These are phyloP conservation scores for Pyrgus malvae DNA, from an alignment of 2,888 invertebrate genomes.

Conservation along the genomic window DNA sequence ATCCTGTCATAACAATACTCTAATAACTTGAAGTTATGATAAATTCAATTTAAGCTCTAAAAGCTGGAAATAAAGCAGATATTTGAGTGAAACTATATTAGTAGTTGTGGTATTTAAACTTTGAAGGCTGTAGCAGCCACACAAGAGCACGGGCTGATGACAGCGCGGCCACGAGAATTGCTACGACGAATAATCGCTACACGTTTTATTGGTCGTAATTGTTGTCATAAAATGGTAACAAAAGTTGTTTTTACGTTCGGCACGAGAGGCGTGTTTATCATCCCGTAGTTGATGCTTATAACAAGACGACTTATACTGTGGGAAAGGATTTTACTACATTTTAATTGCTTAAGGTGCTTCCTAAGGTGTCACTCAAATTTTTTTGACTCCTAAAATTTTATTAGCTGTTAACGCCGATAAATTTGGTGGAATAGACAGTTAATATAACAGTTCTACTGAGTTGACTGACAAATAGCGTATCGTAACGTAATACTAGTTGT, in stretches of 20 bases:
- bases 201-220: constrained; percentile 81
- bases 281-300: constrained; percentile 53
- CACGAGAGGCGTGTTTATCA: constrained; percentile 76
- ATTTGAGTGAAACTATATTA: constrained; percentile 39
- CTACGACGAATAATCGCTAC: constrained; percentile 76
- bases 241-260: constrained; percentile 78
- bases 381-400: constrained; percentile 2
- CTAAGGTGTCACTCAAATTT: constrained; percentile 40
- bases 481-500: too few species aligned
- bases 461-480: too few species aligned
- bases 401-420: not conserved
- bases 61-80: constrained; percentile 43
- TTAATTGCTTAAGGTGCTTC: constrained; percentile 58
- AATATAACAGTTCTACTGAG: not conserved
- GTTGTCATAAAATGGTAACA: constrained; percentile 81
- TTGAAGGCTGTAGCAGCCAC: constrained; percentile 41
- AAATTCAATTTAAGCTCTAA: constrained; percentile 45
- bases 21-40: constrained; percentile 31
- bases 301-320: constrained; percentile 67
- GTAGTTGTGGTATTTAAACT: constrained; percentile 24
- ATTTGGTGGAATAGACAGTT: not conserved
- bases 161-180: constrained; percentile 74
- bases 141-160: constrained; percentile 61
- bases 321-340: constrained; percentile 68
- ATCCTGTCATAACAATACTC: constrained; percentile 42